Evolutionary conservation across 2,888 invertebrate species (phyloP), one percentile per base, ranked within the genome.

Genomic region (Unio pictorum): DNA sequence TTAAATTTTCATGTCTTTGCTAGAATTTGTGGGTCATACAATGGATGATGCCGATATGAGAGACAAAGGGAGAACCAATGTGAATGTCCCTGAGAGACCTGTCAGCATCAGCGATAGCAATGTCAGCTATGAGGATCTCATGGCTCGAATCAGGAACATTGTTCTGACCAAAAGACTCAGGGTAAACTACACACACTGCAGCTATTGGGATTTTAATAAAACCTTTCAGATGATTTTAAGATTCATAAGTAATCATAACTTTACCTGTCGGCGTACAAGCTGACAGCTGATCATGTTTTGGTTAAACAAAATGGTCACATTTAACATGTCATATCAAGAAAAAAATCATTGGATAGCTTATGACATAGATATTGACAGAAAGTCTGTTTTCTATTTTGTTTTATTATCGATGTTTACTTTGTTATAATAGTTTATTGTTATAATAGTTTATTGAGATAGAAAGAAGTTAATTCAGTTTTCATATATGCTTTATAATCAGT

Each of bases 71-170:
- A 73, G 81, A 34, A 82, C 81, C 55, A 83, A 83, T 55, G 74
- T 74, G n/a, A 74, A 76, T 28, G 77, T 78, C 0, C 70, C 74
- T 57, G 76, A 79, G 30, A 73, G 72, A 30, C 59, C 71, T 18
- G 76, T 75, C 23, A 72, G 75, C 54, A 71, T 81, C 15, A 67
- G 73, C 3, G 81, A 82, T 59, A 78, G 81, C 45, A 81, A 83
- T 63, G 86, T 89, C 34, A 79, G 81, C 67, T 81, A 87, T 70
- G 88, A 88, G 30, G 86, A 87, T 58, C 81, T 90, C 23, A 87
- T 90, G 85, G 82, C 86, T n/a, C 81, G 89, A 59, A 86, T 90
- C 60, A 79, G 89, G 65, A 86, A 88, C 71, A 86, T 88, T 74
- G 87, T 86, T 6, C 84, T 90, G 8, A 84, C 85, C 18, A 89